A percentile compares a stretch with the other conserved stretches of the same genome.
Evolutionary conservation across 1,140 invertebrate genomes (phyloP).

Genomic region (Drosophila kikkawai): DNA sequence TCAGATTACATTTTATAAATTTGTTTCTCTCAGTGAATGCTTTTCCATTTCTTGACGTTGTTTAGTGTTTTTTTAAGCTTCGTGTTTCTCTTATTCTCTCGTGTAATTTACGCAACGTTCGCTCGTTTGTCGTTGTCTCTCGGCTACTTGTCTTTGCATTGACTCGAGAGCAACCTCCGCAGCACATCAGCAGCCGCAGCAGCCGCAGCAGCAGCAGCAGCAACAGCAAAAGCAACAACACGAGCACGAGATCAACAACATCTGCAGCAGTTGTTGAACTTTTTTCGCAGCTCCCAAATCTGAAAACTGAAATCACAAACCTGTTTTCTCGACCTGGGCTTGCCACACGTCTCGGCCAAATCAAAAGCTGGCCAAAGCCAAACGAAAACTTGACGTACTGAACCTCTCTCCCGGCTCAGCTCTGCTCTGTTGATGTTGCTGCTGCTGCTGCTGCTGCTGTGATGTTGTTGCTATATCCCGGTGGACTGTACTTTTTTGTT

Average conservation of each 20-base stretch:
- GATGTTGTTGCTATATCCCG: constrained; percentile 13
- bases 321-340: constrained; percentile 63
- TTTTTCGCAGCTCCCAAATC: constrained; percentile 78
- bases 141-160: constrained; percentile 71
- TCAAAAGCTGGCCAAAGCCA: constrained; percentile 68
- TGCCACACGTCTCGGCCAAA: constrained; percentile 79
- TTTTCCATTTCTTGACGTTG: constrained; percentile 41
- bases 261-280: constrained; percentile 76
- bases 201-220: constrained; percentile 19
- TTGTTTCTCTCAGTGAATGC: constrained; percentile 2
- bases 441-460: constrained; percentile 55
- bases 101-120: constrained; percentile 79
- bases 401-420: neutral
- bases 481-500: constrained; percentile 77
- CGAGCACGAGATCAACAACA: constrained; percentile 55
- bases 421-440: constrained; percentile 12
- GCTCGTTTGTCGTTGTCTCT: constrained; percentile 72
- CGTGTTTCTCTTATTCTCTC: constrained; percentile 52
- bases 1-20: neutral
- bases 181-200: constrained; percentile 25
- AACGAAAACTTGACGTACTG: constrained; percentile 55
- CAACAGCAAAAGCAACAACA: constrained; percentile 24
- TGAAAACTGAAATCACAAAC: constrained; percentile 76
- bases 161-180: constrained; percentile 59
- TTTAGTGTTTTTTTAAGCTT: constrained; percentile 40